A percentile compares a stretch with the other conserved stretches of the same genome.
These are phyloP conservation scores for Chrysomallon squamiferum DNA, from an alignment of 1,140 invertebrate species.

Conservation along the genomic window DNA sequence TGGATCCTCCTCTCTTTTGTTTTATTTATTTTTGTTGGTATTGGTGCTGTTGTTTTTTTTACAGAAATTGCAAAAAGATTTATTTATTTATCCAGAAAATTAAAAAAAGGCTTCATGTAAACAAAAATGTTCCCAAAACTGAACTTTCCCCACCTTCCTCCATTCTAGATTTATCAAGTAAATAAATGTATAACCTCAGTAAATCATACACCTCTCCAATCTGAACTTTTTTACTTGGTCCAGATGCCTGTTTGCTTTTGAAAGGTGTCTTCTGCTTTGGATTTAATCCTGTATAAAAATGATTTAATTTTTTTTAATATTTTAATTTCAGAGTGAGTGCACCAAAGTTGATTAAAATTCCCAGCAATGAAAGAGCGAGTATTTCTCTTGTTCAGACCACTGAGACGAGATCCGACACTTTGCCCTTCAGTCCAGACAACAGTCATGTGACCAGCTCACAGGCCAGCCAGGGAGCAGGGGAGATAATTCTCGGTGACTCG, in stretches of 20 bases:
- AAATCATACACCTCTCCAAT: too few species aligned
- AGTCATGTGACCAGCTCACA: slow-evolving; percentile 40
- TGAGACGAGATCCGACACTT: slow-evolving; percentile 12
- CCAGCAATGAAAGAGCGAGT: slow-evolving; percentile 12
- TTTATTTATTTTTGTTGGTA: too few species aligned
- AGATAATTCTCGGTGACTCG: neutral
- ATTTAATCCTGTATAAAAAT: neutral
- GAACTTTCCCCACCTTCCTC: too few species aligned
- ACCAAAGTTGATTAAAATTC: slow-evolving; percentile 12
- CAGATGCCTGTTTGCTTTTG: neutral
- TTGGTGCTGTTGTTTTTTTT: too few species aligned
- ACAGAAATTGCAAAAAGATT: too few species aligned
- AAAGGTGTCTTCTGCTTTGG: neutral
- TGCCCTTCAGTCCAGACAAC: slow-evolving; percentile 36
- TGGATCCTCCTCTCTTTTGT: too few species aligned
- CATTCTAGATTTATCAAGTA: too few species aligned
- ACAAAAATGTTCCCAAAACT: too few species aligned
- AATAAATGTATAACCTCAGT: too few species aligned
- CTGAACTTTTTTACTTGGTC: too few species aligned
- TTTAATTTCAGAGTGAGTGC: slow-evolving; percentile 13
- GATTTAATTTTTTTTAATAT: neutral
- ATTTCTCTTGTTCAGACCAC: neutral
- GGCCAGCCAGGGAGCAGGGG: slow-evolving; percentile 13
- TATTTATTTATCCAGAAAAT: too few species aligned
- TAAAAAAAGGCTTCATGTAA: too few species aligned